These are phyloP conservation scores for Cantharis lateralis DNA, from an alignment of 2,888 invertebrate genomes.

Conservation along the genomic window DNA sequence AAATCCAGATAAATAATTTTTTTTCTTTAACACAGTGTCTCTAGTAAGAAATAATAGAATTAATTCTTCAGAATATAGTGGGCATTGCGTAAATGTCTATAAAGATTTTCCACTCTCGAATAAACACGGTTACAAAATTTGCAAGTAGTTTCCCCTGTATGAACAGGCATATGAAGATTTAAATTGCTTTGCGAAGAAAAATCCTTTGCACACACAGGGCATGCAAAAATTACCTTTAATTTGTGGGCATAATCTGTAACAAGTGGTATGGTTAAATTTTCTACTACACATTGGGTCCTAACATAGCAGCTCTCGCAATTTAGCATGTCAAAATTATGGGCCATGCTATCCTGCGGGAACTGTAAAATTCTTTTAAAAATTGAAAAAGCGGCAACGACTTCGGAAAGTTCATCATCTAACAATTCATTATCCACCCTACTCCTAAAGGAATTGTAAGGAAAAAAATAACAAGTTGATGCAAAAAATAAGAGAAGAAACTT, in stretches of 20 bases:
- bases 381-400: not conserved
- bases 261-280: not conserved
- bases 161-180: constrained; percentile 11
- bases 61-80: not conserved
- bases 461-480: not conserved
- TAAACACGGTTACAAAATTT: constrained; percentile 4
- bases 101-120: constrained; percentile 10
- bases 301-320: not conserved
- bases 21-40: not conserved
- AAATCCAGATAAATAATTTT: not conserved
- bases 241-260: constrained; percentile 1
- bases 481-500: not conserved
- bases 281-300: not conserved
- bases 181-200: not conserved
- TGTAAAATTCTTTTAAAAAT: not conserved
- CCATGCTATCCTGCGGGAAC: too few species aligned
- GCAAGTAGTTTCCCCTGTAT: constrained; percentile 11
- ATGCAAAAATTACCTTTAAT: constrained; percentile 5
- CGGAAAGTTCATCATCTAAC: not conserved
- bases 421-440: not conserved
- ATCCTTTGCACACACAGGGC: constrained; percentile 3
- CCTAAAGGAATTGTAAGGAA: not conserved
- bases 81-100: not conserved
- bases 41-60: too few species aligned
- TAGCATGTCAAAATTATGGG: too few species aligned